A percentile compares a stretch with the other conserved stretches of the same genome.
Conservation (phyloP, 1,140 invertebrate species). For the Pentalonia nigronervosa region DNA sequence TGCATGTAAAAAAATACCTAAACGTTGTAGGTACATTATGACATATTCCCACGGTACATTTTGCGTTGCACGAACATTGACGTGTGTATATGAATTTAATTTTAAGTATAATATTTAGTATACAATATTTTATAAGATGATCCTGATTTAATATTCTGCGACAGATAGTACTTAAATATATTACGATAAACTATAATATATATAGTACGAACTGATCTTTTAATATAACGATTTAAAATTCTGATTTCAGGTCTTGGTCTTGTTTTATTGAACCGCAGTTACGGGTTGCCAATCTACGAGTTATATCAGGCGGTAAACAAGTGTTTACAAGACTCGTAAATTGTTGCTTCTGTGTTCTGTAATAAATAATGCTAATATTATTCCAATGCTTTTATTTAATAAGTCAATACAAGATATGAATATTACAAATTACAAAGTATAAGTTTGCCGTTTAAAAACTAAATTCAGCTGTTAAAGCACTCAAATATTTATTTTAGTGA, state of each 20-base stretch:
- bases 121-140: not conserved
- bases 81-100: not conserved
- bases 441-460: not conserved
- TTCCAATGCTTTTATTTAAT: not conserved
- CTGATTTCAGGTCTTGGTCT: not conserved
- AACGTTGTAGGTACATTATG: not conserved
- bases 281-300: not conserved
- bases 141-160: not conserved
- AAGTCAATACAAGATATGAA: not conserved
- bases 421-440: not conserved
- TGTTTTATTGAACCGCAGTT: not conserved
- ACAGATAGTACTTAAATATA: not conserved
- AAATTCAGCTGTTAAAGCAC: not conserved
- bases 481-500: not conserved
- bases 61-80: not conserved
- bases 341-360: not conserved
- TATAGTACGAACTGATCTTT: not conserved
- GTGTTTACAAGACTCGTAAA: constrained; percentile 13
- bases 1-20: constrained; percentile 12
- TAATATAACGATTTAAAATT: not conserved
- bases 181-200: not conserved
- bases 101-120: not conserved
- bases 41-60: constrained; percentile 39
- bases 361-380: not conserved
- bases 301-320: not conserved